Evolutionary conservation across 2,888 invertebrate species (phyloP).

Genomic region (Callyntrura sp.): DNA sequence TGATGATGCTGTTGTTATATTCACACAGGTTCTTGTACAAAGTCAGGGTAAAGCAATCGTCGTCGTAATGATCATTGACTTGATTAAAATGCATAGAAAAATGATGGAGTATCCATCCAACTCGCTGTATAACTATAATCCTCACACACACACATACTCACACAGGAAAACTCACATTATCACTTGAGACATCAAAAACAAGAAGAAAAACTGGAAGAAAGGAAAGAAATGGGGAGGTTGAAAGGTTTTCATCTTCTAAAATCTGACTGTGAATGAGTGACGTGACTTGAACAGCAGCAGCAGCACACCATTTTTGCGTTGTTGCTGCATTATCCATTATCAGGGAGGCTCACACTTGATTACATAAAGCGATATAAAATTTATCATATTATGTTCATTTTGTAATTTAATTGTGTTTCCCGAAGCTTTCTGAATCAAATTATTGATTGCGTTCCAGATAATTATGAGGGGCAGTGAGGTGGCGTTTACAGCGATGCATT

Average conservation of each 20-base stretch:
- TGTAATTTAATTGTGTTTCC: constrained; percentile 53
- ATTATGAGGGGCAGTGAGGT: neutral
- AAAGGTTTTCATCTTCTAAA: neutral
- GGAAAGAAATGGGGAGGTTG: neutral
- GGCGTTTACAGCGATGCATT: neutral
- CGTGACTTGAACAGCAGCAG: neutral
- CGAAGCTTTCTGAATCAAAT: constrained; percentile 56
- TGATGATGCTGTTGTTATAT: neutral
- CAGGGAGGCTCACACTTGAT: neutral
- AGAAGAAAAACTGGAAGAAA: constrained; percentile 4
- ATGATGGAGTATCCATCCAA: neutral
- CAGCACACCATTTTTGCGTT: too few relatives aligned
- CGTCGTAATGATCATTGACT: neutral
- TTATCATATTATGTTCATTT: neutral
- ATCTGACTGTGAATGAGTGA: constrained; percentile 30
- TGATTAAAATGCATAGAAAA: constrained; percentile 23
- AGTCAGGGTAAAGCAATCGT: neutral
- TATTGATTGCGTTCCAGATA: constrained; percentile 28
- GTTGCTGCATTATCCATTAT: too few relatives aligned
- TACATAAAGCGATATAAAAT: neutral
- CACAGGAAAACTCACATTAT: constrained; percentile 44
- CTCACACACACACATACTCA: neutral
- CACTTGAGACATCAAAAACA: constrained; percentile 21
- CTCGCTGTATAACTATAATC: too few relatives aligned
- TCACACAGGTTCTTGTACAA: neutral